Conservation (phyloP, 1,140 invertebrate genomes). For the Batillaria attramentaria region DNA sequence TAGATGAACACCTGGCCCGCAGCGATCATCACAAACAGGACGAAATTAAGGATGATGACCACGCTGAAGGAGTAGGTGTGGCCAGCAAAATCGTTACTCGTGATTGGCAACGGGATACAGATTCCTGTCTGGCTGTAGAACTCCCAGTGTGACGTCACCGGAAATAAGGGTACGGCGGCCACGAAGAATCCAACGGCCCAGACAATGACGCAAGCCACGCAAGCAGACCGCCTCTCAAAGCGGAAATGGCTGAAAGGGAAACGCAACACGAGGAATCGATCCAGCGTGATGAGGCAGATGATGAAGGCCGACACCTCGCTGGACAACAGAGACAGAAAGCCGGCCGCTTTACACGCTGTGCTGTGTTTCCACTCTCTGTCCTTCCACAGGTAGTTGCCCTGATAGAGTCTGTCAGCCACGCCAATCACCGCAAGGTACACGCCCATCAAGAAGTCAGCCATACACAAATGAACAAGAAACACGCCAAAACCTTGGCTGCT, state of each 20-base stretch:
- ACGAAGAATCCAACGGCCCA: slow-evolving; percentile 38
- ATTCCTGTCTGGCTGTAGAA: slow-evolving; percentile 39
- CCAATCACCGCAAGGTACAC: slow-evolving; percentile 10
- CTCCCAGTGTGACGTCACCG: background rate
- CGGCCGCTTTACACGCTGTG: background rate
- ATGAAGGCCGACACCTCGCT: slow-evolving; percentile 49
- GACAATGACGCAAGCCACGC: background rate
- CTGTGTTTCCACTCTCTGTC: slow-evolving; percentile 15
- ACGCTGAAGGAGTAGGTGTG: slow-evolving; percentile 42
- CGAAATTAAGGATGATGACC: slow-evolving; percentile 42
- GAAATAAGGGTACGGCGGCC: slow-evolving; percentile 20
- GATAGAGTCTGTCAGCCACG: slow-evolving; percentile 1
- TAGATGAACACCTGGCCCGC: slow-evolving; percentile 43
- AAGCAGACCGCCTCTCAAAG: slow-evolving; percentile 25
- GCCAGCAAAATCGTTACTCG: slow-evolving; percentile 26
- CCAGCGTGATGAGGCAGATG: slow-evolving; percentile 52
- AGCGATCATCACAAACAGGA: slow-evolving; percentile 22
- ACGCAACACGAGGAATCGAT: slow-evolving; percentile 48
- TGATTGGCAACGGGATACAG: slow-evolving; percentile 44
- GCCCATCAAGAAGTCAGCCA: slow-evolving; percentile 16
- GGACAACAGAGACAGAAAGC: slow-evolving; percentile 38
- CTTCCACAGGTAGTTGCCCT: slow-evolving; percentile 15
- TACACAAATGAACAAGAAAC: slow-evolving; percentile 27
- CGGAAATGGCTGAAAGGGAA: slow-evolving; percentile 44
- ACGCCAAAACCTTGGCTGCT: slow-evolving; percentile 17